Conservation (phyloP, 1,140 invertebrate species). For the Ptiloglossa arizonensis region DNA sequence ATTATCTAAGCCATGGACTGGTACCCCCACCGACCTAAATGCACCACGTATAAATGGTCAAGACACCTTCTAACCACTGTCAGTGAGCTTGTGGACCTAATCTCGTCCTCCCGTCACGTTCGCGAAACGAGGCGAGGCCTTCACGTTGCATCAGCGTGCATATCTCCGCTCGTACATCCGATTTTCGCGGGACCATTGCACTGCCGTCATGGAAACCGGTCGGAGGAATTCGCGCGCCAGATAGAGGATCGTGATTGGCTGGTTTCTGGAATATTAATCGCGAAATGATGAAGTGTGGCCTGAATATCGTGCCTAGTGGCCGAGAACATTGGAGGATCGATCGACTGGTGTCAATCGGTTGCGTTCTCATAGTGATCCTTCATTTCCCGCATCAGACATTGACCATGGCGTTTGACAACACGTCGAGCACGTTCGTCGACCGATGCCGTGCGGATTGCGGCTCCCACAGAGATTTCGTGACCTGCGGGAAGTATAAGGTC, state of each 20-base stretch:
- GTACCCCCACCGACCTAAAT: conserved; percentile 81
- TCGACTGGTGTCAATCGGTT: neutral
- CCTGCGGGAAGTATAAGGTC: conserved; percentile 71
- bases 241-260: neutral
- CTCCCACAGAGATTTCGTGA: conserved; percentile 59
- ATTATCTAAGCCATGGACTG: conserved; percentile 68
- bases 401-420: conserved; percentile 40
- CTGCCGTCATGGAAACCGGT: neutral
- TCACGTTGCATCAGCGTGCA: neutral
- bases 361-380: conserved; percentile 23
- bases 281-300: conserved; percentile 28
- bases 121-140: neutral
- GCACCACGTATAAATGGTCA: conserved; percentile 80
- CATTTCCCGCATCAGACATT: neutral
- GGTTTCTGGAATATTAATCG: no score
- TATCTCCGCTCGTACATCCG: neutral
- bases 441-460: conserved; percentile 74
- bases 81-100: conserved; percentile 74
- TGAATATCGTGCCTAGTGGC: neutral
- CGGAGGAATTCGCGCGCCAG: neutral
- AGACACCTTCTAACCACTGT: conserved; percentile 76
- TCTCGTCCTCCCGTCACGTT: conserved; percentile 22
- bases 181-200: neutral
- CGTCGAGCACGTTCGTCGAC: conserved; percentile 72
- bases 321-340: neutral